phyloP scores from a whole-genome alignment of 2,113 vertebrate species.

The Poeciliopsis retropinna region DNA sequence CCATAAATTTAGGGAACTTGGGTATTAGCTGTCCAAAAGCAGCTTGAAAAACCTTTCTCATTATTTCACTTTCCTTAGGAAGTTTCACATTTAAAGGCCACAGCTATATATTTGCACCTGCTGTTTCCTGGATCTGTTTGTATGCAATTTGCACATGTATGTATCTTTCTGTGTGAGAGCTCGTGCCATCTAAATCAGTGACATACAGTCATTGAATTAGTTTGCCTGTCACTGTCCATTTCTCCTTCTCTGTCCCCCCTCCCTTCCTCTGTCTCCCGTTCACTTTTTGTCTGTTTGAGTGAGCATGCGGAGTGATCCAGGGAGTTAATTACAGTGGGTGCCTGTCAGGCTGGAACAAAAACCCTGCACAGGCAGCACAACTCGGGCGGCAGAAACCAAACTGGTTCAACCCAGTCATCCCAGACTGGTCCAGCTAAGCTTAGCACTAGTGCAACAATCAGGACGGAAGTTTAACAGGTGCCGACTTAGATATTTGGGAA shows the following conservation, averaged over 20 bases:
- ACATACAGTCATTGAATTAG: conserved; percentile 43
- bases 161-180: conserved; percentile 10
- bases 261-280: conserved; percentile 36
- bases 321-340: conserved; percentile 82
- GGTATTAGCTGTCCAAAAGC: conserved; percentile 71
- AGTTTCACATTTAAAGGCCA: conserved; percentile 41
- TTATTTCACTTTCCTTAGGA: conserved; percentile 33
- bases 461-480: conserved; percentile 4
- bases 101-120: conserved; percentile 19
- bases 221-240: conserved; percentile 35
- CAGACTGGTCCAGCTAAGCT: conserved; percentile 63
- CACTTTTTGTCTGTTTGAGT: conserved; percentile 72
- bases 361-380: conserved; percentile 82
- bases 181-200: conserved; percentile 26
- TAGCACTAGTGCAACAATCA: conserved; percentile 16
- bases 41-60: conserved; percentile 57
- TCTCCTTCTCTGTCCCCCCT: conserved; percentile 16
- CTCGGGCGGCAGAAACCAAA: conserved; percentile 73
- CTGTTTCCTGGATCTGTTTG: conserved; percentile 29
- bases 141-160: conserved; percentile 8
- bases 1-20: conserved; percentile 57
- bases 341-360: conserved; percentile 81
- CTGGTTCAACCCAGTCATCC: conserved; percentile 73
- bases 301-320: conserved; percentile 79
- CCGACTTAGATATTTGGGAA: not conserved